Percentiles rank a stretch among this genome's conserved stretches.
These are phyloP conservation scores for Alectura lathami DNA, from an alignment of 2,113 vertebrate species.

Conservation along the genomic window DNA sequence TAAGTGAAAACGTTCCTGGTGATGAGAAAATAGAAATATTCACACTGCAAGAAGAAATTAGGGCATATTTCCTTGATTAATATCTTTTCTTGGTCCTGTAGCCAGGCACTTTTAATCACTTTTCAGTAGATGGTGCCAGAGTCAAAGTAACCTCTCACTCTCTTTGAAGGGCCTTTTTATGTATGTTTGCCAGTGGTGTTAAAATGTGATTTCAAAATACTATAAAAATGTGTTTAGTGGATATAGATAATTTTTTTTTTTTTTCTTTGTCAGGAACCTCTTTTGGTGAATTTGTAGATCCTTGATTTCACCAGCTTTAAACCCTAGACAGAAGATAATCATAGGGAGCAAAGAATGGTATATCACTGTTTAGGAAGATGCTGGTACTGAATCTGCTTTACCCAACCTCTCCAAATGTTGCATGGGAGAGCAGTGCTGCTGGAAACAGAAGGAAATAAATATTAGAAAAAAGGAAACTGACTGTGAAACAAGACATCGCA, in stretches of 20 bases:
- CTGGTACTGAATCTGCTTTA: background rate
- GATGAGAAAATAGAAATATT: background rate
- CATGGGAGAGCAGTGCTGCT: background rate
- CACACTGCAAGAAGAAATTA: background rate
- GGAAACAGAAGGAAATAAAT: background rate
- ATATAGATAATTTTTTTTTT: too few species aligned
- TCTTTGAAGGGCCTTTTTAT: background rate
- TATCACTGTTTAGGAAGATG: background rate
- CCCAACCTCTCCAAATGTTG: background rate
- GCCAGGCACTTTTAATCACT: background rate
- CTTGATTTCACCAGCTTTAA: background rate
- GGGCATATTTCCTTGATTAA: background rate
- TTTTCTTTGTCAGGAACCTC: background rate
- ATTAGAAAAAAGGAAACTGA: background rate
- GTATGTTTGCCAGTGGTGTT: background rate
- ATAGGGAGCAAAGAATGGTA: background rate
- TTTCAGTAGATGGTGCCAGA: conserved; percentile 74
- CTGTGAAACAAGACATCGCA: background rate
- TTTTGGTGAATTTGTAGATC: background rate
- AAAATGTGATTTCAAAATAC: background rate
- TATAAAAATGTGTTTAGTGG: background rate
- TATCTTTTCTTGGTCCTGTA: background rate
- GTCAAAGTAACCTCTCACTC: conserved; percentile 30
- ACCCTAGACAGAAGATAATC: background rate
- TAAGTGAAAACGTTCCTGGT: background rate